phyloP scores from a whole-genome alignment of 2,888 invertebrate genomes.

The Lasioglossum lativentre region DNA sequence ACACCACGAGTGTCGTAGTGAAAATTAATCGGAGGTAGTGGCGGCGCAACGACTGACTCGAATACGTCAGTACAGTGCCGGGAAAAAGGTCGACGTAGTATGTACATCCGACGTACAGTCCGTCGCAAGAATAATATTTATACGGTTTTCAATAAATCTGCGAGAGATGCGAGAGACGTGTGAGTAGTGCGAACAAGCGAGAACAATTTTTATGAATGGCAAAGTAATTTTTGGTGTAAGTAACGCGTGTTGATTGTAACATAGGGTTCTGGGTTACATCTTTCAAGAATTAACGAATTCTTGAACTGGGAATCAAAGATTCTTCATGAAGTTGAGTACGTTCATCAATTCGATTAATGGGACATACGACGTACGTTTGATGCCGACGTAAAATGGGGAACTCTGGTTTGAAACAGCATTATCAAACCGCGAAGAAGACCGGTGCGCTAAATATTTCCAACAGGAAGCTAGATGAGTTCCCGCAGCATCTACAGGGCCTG shows the following conservation, averaged over 20 bases:
- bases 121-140: slow-evolving; percentile 24
- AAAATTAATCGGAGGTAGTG: slow-evolving; percentile 35
- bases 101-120: slow-evolving; percentile 49
- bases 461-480: slow-evolving; percentile 92
- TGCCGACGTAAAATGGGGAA: slow-evolving; percentile 91
- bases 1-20: slow-evolving; percentile 13
- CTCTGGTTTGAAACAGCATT: slow-evolving; percentile 94
- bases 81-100: slow-evolving; percentile 28
- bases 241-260: slow-evolving; percentile 17
- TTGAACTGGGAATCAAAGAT: background rate
- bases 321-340: background rate
- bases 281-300: background rate
- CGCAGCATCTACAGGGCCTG: slow-evolving; percentile 88
- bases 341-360: too few species aligned
- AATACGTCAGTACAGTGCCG: slow-evolving; percentile 55
- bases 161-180: slow-evolving; percentile 17
- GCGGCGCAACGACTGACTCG: slow-evolving; percentile 41
- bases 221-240: background rate
- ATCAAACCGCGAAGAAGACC: slow-evolving; percentile 97
- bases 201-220: background rate
- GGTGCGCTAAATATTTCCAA: slow-evolving; percentile 96
- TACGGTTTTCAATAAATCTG: background rate
- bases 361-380: background rate
- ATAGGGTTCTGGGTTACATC: background rate
- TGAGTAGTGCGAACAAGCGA: slow-evolving; percentile 17